Percentiles rank a stretch among this genome's conserved stretches.
These are phyloP conservation scores for Acrocyrtus sp. DNA, from an alignment of 2,888 invertebrate genomes.

Conservation along the genomic window DNA sequence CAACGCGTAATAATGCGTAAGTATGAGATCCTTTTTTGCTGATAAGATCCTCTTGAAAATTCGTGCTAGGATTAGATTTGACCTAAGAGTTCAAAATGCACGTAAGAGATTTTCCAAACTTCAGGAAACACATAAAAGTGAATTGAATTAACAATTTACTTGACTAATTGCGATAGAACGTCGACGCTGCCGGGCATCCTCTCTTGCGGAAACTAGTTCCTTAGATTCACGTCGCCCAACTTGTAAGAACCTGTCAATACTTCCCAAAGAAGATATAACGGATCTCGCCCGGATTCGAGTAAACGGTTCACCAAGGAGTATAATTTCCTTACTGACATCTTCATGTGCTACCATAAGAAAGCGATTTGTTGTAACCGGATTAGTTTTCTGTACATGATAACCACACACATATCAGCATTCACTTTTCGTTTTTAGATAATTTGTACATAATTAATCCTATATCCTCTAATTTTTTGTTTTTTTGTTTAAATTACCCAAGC, in stretches of 20 bases:
- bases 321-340: constrained; percentile 44
- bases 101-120: too few species aligned
- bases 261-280: constrained; percentile 20
- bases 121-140: neutral
- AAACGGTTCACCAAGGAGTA: constrained; percentile 23
- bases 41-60: constrained; percentile 9
- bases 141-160: neutral
- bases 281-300: neutral
- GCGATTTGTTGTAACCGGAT: constrained; percentile 43
- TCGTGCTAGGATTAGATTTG: constrained; percentile 16
- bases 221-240: constrained; percentile 22
- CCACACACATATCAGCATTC: neutral
- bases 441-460: too few species aligned
- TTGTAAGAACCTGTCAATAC: constrained; percentile 27
- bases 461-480: neutral
- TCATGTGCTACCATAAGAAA: constrained; percentile 54
- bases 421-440: too few species aligned
- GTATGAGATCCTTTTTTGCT: constrained; percentile 3
- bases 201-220: neutral
- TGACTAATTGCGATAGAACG: constrained; percentile 44
- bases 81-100: constrained; percentile 2
- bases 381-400: constrained; percentile 29
- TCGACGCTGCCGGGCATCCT: neutral
- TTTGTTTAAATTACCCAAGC: constrained; percentile 17
- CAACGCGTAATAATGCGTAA: constrained; percentile 25